Conservation (phyloP, 2,888 invertebrate genomes). For the Orchesella flavescens region DNA sequence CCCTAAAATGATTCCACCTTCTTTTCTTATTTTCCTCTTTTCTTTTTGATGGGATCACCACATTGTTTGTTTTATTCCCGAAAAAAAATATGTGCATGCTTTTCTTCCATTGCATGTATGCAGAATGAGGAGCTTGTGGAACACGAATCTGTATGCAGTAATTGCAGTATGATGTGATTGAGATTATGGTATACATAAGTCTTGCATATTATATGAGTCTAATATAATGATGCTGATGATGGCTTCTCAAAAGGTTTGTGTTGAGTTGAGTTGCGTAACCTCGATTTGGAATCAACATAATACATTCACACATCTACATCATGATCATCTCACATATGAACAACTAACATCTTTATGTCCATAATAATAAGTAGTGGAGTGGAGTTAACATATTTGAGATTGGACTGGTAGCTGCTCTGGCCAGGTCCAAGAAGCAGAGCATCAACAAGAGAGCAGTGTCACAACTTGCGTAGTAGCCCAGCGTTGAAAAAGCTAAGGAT, state of each 20-base stretch:
- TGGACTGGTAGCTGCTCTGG: neutral
- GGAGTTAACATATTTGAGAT: slow-evolving; percentile 11
- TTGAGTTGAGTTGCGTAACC: slow-evolving; percentile 28
- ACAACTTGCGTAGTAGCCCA: neutral
- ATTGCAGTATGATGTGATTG: neutral
- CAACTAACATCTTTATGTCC: neutral
- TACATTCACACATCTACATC: neutral
- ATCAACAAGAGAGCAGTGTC: slow-evolving; percentile 6
- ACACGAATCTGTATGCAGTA: neutral
- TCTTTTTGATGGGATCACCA: too few species aligned
- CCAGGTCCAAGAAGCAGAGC: neutral
- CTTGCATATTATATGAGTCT: too few species aligned
- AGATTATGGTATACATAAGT: neutral
- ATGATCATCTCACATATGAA: neutral
- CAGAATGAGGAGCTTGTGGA: neutral
- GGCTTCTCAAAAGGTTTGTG: too few species aligned
- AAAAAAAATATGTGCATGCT: neutral
- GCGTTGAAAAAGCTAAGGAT: too few species aligned
- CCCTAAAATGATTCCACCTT: too few species aligned
- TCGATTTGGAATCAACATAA: slow-evolving; percentile 18
- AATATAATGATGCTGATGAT: too few species aligned
- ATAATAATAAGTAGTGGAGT: neutral
- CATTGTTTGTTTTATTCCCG: too few species aligned
- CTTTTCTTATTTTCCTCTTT: too few species aligned
- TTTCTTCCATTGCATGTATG: neutral